A percentile compares a stretch with the other conserved stretches of the same genome.
These are phyloP conservation scores for Planococcus citri DNA, from an alignment of 1,140 invertebrate species.

Conservation along the genomic window DNA sequence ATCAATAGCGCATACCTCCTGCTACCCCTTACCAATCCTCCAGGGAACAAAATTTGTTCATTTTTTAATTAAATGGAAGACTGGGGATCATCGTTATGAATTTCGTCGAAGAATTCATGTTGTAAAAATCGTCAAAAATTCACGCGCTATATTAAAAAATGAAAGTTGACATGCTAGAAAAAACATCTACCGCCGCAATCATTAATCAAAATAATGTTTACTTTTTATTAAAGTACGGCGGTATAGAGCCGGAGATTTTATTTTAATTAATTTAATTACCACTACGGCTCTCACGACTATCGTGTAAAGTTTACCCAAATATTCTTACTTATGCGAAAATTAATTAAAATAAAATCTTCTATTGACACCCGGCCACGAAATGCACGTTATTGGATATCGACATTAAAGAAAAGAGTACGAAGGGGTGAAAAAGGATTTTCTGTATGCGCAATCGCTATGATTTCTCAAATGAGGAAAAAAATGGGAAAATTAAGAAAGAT, in stretches of 20 bases:
- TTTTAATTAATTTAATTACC: constrained; percentile 5
- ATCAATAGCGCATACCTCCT: no score
- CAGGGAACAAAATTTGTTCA: no score
- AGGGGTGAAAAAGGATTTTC: no score
- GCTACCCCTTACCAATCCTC: no score
- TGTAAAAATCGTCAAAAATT: neutral
- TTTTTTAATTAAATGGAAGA: no score
- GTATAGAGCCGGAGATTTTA: neutral
- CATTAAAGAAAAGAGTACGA: no score
- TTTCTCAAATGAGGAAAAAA: no score
- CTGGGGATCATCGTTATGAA: no score
- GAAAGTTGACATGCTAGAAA: neutral
- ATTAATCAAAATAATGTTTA: constrained; percentile 4
- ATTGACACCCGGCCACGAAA: neutral
- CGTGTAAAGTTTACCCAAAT: neutral
- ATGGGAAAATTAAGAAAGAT: no score
- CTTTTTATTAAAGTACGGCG: neutral
- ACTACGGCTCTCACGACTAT: neutral
- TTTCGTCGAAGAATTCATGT: neutral
- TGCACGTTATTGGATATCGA: neutral
- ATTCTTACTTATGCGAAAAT: neutral
- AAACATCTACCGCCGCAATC: neutral
- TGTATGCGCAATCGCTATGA: no score
- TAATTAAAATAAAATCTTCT: constrained; percentile 3
- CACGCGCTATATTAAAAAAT: neutral